Evolutionary conservation across 2,113 vertebrate species (phyloP).

Genomic region (Ceyx melanurus): DNA sequence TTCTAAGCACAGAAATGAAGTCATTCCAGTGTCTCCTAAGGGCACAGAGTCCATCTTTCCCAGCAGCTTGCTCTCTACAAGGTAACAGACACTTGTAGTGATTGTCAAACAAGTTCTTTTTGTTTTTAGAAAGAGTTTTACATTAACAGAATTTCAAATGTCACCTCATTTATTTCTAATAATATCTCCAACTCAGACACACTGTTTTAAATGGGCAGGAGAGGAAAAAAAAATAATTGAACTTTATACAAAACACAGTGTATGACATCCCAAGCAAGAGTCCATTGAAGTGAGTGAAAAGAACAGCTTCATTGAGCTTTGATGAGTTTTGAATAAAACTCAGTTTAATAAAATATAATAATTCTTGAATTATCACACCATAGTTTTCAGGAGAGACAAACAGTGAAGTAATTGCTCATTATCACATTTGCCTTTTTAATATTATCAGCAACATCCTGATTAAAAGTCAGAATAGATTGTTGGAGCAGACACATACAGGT

Average conservation of each 20-base stretch:
- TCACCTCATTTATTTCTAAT: background rate
- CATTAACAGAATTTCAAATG: background rate
- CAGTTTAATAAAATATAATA: background rate
- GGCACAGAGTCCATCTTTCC: constrained; percentile 9
- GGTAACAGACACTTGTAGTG: background rate
- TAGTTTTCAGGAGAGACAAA: background rate
- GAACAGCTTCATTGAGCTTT: background rate
- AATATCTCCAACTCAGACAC: background rate
- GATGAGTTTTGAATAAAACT: background rate
- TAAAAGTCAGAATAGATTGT: background rate
- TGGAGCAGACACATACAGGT: background rate
- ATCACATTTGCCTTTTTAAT: background rate
- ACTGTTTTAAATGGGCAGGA: background rate
- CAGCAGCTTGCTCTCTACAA: background rate
- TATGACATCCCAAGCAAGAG: background rate
- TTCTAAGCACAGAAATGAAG: constrained; percentile 37
- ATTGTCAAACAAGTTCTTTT: background rate
- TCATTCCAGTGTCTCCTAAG: constrained; percentile 20
- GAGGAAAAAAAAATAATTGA: background rate
- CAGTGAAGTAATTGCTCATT: background rate
- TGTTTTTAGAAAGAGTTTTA: background rate
- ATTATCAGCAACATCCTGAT: background rate
- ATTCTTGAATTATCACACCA: background rate
- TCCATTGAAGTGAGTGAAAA: background rate
- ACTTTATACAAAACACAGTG: background rate